Evolutionary conservation across 2,888 invertebrate species (phyloP), one percentile per base, ranked within the genome.

Genomic region (Malthinus seriepunctatus): DNA sequence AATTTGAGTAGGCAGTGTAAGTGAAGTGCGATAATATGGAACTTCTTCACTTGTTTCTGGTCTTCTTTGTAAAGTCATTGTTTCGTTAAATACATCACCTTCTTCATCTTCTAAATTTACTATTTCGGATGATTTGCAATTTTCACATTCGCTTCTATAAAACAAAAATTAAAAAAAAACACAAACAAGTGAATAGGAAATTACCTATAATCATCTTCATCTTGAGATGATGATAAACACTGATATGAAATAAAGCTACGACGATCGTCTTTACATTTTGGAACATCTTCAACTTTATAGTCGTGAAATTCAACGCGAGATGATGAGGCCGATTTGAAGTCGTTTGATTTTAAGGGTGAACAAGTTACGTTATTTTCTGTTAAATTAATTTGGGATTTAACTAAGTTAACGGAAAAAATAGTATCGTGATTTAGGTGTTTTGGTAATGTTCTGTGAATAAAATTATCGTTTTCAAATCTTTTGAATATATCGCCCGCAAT

Each of bases 81-180:
- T 88, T 75, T 87, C 86, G 57, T 86, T 86, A 15, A 81, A 78
- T 31, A 84, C 82, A 49, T 80, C 79, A 44, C 82, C 76, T 59
- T 83, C 81, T 64, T 85, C 85, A 63, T 84, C 83, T 69, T 84
- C 84, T 63, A 81, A 79, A 47, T 70, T 69, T 51, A 68, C 67
- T 64, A 86, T 78, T 73, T 85, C 87, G 4, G 88, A 86, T 48
- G 89, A 88, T 78, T 91, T 91, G 79, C 91, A 91, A 80, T 91
- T 91, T 78, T 91, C 91, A 78, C 91, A 91, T 79, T 91, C 91
- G 78, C 88, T 90, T 67, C 91, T 73, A 54, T 8, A 67, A 68
- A 61, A 34, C 32, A 48, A 57, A 42, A 38, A 50, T 11, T 10
- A 45, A n/a, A 31, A 38, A 14, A n/a, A 39, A 34, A 47, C 8